Conservation (phyloP, 2,113 vertebrate genomes). For the Colaptes auratus region DNA sequence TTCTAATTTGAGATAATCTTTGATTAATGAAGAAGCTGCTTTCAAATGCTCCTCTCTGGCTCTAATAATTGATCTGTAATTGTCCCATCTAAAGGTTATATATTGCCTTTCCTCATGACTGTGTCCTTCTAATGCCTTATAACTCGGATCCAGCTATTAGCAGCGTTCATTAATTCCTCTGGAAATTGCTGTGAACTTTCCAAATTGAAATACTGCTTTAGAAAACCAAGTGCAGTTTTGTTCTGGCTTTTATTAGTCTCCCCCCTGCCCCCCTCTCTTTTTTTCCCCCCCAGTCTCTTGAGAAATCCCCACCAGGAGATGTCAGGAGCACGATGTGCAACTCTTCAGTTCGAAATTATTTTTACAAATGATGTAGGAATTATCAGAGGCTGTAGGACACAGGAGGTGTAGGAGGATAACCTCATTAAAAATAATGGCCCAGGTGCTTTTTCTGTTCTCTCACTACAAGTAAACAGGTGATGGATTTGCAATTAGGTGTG, state of each 20-base stretch:
- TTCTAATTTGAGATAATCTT: slow-evolving; percentile 65
- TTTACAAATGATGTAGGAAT: neutral
- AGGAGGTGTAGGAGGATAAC: neutral
- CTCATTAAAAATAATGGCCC: slow-evolving; percentile 26
- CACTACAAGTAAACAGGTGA: neutral
- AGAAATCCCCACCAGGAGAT: neutral
- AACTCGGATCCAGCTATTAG: slow-evolving; percentile 53
- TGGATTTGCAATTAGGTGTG: neutral
- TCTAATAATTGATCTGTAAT: slow-evolving; percentile 71
- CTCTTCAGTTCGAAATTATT: neutral
- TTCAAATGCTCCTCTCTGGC: slow-evolving; percentile 31
- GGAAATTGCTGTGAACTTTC: slow-evolving; percentile 59
- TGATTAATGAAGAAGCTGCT: slow-evolving; percentile 66
- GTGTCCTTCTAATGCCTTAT: slow-evolving; percentile 62
- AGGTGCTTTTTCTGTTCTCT: slow-evolving; percentile 26
- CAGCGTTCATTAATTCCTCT: slow-evolving; percentile 59
- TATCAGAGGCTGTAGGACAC: neutral
- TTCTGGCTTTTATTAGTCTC: neutral
- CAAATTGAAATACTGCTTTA: neutral
- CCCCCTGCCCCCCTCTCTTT: neutral
- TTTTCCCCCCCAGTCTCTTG: neutral
- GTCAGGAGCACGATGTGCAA: neutral
- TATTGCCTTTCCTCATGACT: slow-evolving; percentile 65
- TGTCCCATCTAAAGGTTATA: slow-evolving; percentile 69
- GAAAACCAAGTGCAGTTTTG: neutral